Conservation (phyloP, 2,113 vertebrate species). For the Chloropsis hardwickii region DNA sequence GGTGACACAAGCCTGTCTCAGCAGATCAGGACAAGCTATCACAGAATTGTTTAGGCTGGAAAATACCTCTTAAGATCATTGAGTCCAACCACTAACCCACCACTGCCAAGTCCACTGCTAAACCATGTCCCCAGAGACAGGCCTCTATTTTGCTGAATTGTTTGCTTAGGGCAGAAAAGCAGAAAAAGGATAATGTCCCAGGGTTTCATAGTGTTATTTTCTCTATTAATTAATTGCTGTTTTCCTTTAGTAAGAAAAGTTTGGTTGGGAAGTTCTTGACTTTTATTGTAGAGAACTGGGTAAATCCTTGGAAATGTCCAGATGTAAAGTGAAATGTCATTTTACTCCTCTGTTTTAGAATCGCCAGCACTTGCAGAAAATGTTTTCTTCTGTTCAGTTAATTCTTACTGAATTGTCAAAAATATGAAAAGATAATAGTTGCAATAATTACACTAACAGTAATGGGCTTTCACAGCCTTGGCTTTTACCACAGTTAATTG, state of each 20-base stretch:
- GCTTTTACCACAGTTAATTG: not conserved
- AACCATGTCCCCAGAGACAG: not conserved
- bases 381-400: not conserved
- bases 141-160: not conserved
- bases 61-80: not conserved
- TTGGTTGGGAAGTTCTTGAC: not conserved
- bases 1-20: not conserved
- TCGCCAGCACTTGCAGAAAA: not conserved
- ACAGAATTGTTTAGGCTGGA: not conserved
- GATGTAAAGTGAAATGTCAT: not conserved
- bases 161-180: not conserved
- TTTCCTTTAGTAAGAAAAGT: not conserved
- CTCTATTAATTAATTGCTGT: not conserved
- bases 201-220: not conserved
- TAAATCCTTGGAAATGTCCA: not conserved
- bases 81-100: not conserved
- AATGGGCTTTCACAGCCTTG: not conserved
- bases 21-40: not conserved
- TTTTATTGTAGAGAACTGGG: not conserved
- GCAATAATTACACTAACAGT: not conserved
- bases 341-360: not conserved
- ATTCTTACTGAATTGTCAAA: not conserved
- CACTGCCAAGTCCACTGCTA: not conserved
- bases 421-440: not conserved
- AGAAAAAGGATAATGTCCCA: not conserved